phyloP scores from a whole-genome alignment of 2,888 invertebrate genomes.

The Epistrophella euchroma region DNA sequence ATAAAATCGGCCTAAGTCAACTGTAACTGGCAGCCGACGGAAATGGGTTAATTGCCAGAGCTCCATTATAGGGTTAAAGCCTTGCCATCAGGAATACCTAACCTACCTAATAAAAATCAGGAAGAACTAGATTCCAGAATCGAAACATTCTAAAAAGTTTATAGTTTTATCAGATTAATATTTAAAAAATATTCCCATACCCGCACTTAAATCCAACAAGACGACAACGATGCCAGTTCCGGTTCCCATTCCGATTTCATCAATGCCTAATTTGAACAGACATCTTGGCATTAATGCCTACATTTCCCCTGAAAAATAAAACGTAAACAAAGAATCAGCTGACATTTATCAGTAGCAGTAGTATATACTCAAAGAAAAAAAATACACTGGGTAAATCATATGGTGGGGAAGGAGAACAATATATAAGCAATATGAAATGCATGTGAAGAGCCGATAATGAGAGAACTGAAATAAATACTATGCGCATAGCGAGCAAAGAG shows the following conservation, averaged over 20 bases:
- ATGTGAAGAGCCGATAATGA: constrained; percentile 49
- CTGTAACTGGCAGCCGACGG: too few species aligned
- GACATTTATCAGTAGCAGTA: constrained; percentile 45
- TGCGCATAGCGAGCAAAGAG: constrained; percentile 42
- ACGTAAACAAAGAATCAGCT: constrained; percentile 75
- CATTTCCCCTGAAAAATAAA: constrained; percentile 68
- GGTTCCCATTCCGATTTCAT: constrained; percentile 4
- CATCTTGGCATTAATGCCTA: constrained; percentile 46
- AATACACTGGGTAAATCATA: constrained; percentile 52
- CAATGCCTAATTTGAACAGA: constrained; percentile 25
- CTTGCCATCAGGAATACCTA: too few species aligned
- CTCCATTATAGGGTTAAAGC: too few species aligned
- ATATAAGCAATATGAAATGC: constrained; percentile 41
- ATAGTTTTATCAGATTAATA: too few species aligned
- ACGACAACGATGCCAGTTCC: constrained; percentile 26
- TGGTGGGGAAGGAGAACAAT: constrained; percentile 61
- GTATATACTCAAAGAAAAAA: constrained; percentile 34
- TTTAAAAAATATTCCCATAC: neutral
- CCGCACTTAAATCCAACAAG: neutral
- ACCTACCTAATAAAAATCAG: neutral
- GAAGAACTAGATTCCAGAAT: too few species aligned
- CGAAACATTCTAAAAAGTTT: too few species aligned
- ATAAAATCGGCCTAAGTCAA: too few species aligned
- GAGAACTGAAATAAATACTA: constrained; percentile 43
- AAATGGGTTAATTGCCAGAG: too few species aligned